phyloP scores from a whole-genome alignment of 1,140 invertebrate genomes.

The Lepeophtheirus salmonis region DNA sequence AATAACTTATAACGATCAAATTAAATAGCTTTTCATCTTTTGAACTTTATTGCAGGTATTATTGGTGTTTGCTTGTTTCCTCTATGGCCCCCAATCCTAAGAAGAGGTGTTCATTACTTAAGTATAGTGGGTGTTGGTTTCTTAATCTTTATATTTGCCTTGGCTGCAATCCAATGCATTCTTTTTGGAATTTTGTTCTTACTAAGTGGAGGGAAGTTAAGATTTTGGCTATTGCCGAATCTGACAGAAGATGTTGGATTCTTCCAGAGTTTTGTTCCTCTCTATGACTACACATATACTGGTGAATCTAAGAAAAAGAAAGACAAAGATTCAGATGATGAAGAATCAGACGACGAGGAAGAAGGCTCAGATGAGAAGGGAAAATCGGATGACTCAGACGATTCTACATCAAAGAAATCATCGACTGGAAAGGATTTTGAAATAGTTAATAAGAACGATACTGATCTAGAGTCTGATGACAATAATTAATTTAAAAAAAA shows the following conservation, averaged over 20 bases:
- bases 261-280: constrained; percentile 92
- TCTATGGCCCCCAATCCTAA: constrained; percentile 79
- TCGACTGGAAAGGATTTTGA: constrained; percentile 15
- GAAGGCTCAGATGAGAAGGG: not conserved
- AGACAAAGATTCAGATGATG: constrained; percentile 13
- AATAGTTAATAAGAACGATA: constrained; percentile 15
- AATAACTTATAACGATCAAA: no score
- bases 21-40: no score
- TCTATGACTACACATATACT: constrained; percentile 44
- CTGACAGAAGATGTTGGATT: constrained; percentile 96
- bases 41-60: constrained; percentile 30
- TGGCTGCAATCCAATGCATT: constrained; percentile 69
- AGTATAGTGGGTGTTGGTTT: constrained; percentile 83
- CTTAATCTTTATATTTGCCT: constrained; percentile 70
- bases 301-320: constrained; percentile 10
- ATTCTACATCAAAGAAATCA: constrained; percentile 9
- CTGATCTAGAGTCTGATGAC: not conserved
- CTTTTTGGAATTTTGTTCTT: constrained; percentile 82
- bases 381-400: constrained; percentile 6
- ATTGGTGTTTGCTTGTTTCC: constrained; percentile 95
- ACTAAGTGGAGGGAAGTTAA: constrained; percentile 67
- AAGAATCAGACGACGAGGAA: constrained; percentile 11
- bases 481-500: no score
- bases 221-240: constrained; percentile 93
- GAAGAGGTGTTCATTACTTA: constrained; percentile 84